These are phyloP conservation scores for Chelon labrosus DNA, from an alignment of 2,797 vertebrate genomes.

Conservation along the genomic window DNA sequence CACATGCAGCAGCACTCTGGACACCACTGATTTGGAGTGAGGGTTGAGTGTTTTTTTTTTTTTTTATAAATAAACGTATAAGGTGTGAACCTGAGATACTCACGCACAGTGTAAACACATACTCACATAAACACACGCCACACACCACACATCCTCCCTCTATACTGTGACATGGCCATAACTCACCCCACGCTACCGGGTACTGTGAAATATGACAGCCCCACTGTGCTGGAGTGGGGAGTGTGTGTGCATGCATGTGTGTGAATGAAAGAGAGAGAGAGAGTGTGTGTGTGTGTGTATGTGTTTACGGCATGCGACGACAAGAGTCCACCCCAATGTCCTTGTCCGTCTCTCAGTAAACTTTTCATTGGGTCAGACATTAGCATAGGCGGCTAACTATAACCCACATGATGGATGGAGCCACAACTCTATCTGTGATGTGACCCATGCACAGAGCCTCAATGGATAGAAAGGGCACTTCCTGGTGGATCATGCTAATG, in stretches of 20 bases:
- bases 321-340: constrained; percentile 83
- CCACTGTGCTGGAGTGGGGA: constrained; percentile 62
- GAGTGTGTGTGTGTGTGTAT: constrained; percentile 29
- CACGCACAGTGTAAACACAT: constrained; percentile 54
- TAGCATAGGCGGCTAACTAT: constrained; percentile 84
- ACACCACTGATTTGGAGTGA: constrained; percentile 83
- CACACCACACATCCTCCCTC: constrained; percentile 61
- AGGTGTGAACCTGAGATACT: constrained; percentile 56
- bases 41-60: constrained; percentile 58
- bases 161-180: constrained; percentile 84
- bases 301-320: constrained; percentile 73
- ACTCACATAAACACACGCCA: constrained; percentile 65
- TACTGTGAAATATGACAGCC: constrained; percentile 85
- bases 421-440: constrained; percentile 83
- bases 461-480: constrained; percentile 83
- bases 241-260: constrained; percentile 49
- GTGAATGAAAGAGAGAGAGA: constrained; percentile 4
- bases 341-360: constrained; percentile 86
- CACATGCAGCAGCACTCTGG: constrained; percentile 79
- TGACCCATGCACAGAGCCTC: constrained; percentile 82
- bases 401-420: constrained; percentile 85
- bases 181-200: constrained; percentile 82
- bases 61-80: constrained; percentile 81
- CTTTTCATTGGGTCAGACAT: constrained; percentile 84
- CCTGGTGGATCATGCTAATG: constrained; percentile 84